Conservation (phyloP, 1,140 invertebrate genomes). For the Nebria ingens region DNA sequence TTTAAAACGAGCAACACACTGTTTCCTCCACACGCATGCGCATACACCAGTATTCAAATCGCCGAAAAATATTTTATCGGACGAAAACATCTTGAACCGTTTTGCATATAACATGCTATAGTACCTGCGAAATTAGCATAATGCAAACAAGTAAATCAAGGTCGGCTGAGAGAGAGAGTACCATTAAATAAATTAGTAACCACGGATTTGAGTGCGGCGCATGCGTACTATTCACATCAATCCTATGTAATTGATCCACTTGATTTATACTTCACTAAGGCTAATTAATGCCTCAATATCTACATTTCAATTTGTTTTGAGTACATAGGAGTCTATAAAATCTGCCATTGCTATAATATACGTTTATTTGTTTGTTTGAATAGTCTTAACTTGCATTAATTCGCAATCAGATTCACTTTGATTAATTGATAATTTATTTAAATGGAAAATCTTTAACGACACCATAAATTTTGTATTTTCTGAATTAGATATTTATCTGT, state of each 20-base stretch:
- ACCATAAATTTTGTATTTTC: background rate
- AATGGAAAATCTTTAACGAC: background rate
- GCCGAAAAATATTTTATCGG: conserved; percentile 6
- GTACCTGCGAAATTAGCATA: background rate
- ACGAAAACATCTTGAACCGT: background rate
- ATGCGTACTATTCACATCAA: background rate
- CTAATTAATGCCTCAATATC: background rate
- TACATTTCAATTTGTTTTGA: background rate
- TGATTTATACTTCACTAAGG: background rate
- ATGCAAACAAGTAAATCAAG: background rate
- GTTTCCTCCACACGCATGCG: background rate
- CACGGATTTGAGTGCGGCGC: background rate
- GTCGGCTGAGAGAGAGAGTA: background rate
- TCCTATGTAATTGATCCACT: background rate
- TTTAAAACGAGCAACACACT: background rate
- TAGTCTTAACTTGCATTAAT: background rate
- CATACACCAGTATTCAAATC: background rate
- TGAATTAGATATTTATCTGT: background rate
- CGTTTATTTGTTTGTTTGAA: background rate
- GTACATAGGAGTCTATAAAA: background rate
- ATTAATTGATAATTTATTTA: background rate
- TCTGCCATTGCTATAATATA: too few relatives aligned
- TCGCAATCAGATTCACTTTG: background rate
- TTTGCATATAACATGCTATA: conserved; percentile 7
- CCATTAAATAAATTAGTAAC: background rate